phyloP scores from a whole-genome alignment of 2,888 invertebrate species.

The Macaria liturata region DNA sequence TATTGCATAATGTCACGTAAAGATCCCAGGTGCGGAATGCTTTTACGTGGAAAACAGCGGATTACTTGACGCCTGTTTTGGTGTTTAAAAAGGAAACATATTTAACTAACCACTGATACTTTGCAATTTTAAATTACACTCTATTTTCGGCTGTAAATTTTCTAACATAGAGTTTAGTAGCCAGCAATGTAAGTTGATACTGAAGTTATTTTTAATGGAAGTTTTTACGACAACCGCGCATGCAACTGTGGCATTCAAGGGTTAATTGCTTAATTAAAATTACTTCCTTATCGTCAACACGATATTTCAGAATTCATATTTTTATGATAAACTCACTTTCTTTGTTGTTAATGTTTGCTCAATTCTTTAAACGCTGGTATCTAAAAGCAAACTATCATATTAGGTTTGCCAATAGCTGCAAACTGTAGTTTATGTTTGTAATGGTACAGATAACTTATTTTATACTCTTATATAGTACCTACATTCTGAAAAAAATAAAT shows the following conservation, averaged over 20 bases:
- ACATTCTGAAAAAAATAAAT: no score
- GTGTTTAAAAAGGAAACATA: conserved; percentile 53
- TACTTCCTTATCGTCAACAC: conserved; percentile 49
- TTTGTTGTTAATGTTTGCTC: background rate
- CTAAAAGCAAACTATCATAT: no score
- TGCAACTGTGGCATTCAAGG: conserved; percentile 58
- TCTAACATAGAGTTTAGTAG: conserved; percentile 2
- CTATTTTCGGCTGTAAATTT: conserved; percentile 9
- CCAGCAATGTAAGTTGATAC: background rate
- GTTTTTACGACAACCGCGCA: conserved; percentile 53
- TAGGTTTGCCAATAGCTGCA: no score
- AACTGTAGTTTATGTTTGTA: no score
- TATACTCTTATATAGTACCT: no score
- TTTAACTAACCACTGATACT: conserved; percentile 42
- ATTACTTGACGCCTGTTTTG: conserved; percentile 66
- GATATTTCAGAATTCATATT: conserved; percentile 31
- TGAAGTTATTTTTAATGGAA: conserved; percentile 41
- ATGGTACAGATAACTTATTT: no score
- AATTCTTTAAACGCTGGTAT: no score
- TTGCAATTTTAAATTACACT: conserved; percentile 28
- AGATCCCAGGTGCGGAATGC: conserved; percentile 76
- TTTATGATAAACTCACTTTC: conserved; percentile 11
- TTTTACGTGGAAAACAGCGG: conserved; percentile 68
- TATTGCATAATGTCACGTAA: conserved; percentile 76
- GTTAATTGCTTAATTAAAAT: conserved; percentile 68